These are phyloP conservation scores for Noturus placidus DNA, from an alignment of 2,113 vertebrate species.

Conservation along the genomic window DNA sequence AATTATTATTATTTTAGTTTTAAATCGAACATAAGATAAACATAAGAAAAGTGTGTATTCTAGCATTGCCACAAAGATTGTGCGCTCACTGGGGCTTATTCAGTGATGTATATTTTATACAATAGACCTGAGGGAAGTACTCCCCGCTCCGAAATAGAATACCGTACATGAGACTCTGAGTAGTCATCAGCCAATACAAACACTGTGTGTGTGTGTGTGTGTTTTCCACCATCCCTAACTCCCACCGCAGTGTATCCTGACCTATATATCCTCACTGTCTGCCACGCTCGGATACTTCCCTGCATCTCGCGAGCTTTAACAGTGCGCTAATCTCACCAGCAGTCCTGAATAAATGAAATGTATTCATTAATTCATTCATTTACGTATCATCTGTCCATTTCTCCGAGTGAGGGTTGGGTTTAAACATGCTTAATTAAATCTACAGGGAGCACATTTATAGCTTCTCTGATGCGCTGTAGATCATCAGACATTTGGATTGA, in stretches of 20 bases:
- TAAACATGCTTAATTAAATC: background rate
- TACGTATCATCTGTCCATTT: background rate
- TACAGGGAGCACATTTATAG: background rate
- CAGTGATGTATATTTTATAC: conserved; percentile 16
- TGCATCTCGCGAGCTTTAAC: background rate
- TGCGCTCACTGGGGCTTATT: background rate
- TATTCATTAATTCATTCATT: background rate
- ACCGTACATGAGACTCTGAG: conserved; percentile 53
- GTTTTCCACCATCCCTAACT: conserved; percentile 68
- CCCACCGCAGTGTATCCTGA: conserved; percentile 68
- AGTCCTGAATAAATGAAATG: background rate
- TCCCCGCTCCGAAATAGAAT: conserved; percentile 50
- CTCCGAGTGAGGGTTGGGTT: background rate
- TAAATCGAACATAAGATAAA: background rate
- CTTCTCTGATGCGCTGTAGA: background rate
- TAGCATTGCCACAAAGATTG: background rate
- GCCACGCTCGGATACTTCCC: conserved; percentile 29
- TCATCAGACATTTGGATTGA: background rate
- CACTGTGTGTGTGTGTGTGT: conserved; percentile 64
- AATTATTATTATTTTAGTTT: too few relatives aligned
- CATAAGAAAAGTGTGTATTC: background rate
- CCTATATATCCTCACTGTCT: conserved; percentile 71
- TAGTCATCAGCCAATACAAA: conserved; percentile 63
- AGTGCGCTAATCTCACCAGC: conserved; percentile 47
- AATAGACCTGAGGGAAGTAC: conserved; percentile 43